Percentiles rank a stretch among this genome's conserved stretches.
Conservation (phyloP, 2,113 vertebrate species). For the Lontra canadensis region DNA sequence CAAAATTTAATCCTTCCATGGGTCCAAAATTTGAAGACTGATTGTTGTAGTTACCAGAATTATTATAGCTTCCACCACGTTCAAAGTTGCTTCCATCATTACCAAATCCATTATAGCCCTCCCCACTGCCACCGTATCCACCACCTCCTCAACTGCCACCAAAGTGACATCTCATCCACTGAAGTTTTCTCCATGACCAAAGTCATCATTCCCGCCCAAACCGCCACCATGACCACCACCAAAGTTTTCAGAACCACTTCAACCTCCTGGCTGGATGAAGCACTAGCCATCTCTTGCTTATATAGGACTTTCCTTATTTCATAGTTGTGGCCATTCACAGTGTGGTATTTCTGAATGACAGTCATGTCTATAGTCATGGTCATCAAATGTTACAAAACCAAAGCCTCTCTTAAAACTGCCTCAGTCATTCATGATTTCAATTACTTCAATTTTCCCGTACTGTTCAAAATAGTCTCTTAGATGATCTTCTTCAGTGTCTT, state of each 20-base stretch:
- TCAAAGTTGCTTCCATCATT: background rate
- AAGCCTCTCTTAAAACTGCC: background rate
- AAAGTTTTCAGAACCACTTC: background rate
- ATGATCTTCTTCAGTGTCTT: background rate
- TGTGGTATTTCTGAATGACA: background rate
- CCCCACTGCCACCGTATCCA: background rate
- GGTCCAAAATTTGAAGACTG: background rate
- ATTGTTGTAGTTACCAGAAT: background rate
- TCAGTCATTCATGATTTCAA: background rate
- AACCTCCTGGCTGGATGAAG: background rate
- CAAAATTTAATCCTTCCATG: background rate
- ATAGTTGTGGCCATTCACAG: background rate
- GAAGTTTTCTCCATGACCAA: background rate
- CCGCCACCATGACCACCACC: background rate
- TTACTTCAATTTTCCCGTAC: background rate
- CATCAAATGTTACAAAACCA: background rate
- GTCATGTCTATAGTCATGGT: background rate
- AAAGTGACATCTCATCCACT: background rate
- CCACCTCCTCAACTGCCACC: background rate
- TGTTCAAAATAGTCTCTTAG: background rate
- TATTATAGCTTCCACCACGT: background rate
- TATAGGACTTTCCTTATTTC: background rate
- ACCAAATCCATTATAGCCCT: background rate
- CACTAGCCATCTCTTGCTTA: background rate
- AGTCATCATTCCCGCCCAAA: background rate